Evolutionary conservation across 2,888 invertebrate genomes (phyloP).

Genomic region (Cyaniris semiargus): DNA sequence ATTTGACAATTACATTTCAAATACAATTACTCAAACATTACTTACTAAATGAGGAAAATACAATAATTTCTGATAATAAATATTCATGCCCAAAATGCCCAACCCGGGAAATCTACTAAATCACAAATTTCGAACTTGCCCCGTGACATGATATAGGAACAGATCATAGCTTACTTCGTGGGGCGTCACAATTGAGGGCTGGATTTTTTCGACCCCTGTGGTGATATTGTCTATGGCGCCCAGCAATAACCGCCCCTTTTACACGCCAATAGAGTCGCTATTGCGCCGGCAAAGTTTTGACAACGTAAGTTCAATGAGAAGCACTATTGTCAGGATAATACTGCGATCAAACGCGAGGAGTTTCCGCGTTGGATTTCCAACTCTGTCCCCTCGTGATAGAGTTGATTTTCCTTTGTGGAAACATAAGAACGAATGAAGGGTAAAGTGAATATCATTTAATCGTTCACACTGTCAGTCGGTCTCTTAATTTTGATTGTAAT

Average conservation of each 20-base stretch:
- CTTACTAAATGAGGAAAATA: too few relatives aligned
- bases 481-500: conserved; percentile 71
- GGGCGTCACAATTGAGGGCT: conserved; percentile 76
- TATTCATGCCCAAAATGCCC: too few relatives aligned
- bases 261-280: conserved; percentile 47
- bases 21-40: too few relatives aligned
- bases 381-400: conserved; percentile 42
- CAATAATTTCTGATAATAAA: too few relatives aligned
- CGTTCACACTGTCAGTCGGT: conserved; percentile 71
- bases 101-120: background rate
- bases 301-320: conserved; percentile 72
- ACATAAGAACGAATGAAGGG: conserved; percentile 59
- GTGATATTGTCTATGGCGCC: conserved; percentile 60
- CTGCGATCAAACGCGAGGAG: conserved; percentile 70
- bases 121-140: conserved; percentile 32
- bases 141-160: conserved; percentile 65
- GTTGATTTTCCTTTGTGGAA: conserved; percentile 45
- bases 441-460: conserved; percentile 77
- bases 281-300: conserved; percentile 54
- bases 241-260: conserved; percentile 53
- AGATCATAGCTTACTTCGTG: conserved; percentile 79
- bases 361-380: conserved; percentile 40
- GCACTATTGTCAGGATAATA: conserved; percentile 78
- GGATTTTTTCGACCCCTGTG: conserved; percentile 73
- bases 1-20: too few relatives aligned